phyloP scores from a whole-genome alignment of 2,797 vertebrate species.

The Okamejei kenojei region DNA sequence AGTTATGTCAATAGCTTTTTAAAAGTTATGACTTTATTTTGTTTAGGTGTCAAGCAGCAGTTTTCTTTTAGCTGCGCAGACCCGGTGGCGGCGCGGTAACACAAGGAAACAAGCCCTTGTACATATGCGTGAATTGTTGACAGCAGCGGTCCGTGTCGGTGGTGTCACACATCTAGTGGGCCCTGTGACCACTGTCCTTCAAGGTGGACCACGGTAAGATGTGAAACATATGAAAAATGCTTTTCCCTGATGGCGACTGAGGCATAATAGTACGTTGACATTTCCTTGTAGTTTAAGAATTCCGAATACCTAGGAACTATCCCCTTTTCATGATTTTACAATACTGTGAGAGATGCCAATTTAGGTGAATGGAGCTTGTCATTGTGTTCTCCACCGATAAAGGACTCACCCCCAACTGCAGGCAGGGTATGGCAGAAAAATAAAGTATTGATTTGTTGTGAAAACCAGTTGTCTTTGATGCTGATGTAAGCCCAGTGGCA shows the following conservation, averaged over 20 bases:
- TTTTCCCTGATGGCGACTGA: neutral
- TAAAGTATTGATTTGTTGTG: neutral
- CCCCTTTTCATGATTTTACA: too few species aligned
- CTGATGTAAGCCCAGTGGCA: neutral
- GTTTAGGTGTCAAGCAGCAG: slow-evolving; percentile 89
- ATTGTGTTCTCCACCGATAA: neutral
- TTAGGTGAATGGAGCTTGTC: neutral
- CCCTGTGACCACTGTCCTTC: slow-evolving; percentile 93
- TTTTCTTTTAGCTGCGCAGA: slow-evolving; percentile 92
- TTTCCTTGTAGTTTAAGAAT: neutral
- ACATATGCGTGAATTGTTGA: slow-evolving; percentile 93
- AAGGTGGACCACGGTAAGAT: slow-evolving; percentile 86
- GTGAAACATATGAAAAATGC: too few species aligned
- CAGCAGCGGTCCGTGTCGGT: slow-evolving; percentile 85
- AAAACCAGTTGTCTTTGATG: neutral
- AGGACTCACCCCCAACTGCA: neutral
- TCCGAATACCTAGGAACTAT: neutral
- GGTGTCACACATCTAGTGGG: slow-evolving; percentile 93
- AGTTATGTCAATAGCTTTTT: neutral
- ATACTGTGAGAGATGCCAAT: neutral
- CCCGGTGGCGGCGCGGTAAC: slow-evolving; percentile 87
- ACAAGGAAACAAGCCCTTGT: slow-evolving; percentile 90
- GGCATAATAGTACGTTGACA: neutral
- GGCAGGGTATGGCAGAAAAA: neutral
- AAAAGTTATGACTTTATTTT: slow-evolving; percentile 35